These are phyloP conservation scores for Timandra comae DNA, from an alignment of 2,888 invertebrate species.

Conservation along the genomic window DNA sequence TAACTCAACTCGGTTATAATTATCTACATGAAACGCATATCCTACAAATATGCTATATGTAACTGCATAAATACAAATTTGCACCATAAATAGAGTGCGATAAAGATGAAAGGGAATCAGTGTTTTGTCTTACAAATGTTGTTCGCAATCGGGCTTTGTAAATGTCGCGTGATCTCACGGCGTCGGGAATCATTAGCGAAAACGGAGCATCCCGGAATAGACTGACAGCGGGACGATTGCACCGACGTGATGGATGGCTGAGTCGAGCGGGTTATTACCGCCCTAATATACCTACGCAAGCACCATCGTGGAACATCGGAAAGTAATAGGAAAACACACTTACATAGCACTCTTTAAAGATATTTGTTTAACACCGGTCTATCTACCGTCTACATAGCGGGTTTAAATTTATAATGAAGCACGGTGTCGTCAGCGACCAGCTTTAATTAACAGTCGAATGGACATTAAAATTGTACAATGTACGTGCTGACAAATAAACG, in stretches of 20 bases:
- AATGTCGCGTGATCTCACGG: slow-evolving; percentile 52
- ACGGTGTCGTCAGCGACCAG: too few species aligned
- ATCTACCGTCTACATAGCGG: too few species aligned
- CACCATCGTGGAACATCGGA: slow-evolving; percentile 36
- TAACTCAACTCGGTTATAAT: too few species aligned
- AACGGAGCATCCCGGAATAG: slow-evolving; percentile 72
- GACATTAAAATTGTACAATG: too few species aligned
- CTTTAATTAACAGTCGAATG: too few species aligned
- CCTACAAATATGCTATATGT: not conserved
- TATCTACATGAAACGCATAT: too few species aligned
- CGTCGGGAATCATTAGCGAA: slow-evolving; percentile 67
- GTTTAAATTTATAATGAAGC: too few species aligned
- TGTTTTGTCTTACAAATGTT: slow-evolving; percentile 46
- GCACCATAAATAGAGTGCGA: slow-evolving; percentile 14
- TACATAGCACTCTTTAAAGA: too few species aligned
- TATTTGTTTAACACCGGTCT: too few species aligned
- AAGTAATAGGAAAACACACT: slow-evolving; percentile 10
- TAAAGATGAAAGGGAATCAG: slow-evolving; percentile 24
- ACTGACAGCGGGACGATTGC: slow-evolving; percentile 72
- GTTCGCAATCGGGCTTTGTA: slow-evolving; percentile 52
- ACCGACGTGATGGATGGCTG: slow-evolving; percentile 67
- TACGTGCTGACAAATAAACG: slow-evolving; percentile 12
- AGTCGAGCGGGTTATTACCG: slow-evolving; percentile 54
- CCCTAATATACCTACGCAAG: slow-evolving; percentile 48
- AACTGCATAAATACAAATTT: not conserved